These are phyloP conservation scores for Camelus dromedarius DNA, from an alignment of 2,113 vertebrate species.

Conservation along the genomic window DNA sequence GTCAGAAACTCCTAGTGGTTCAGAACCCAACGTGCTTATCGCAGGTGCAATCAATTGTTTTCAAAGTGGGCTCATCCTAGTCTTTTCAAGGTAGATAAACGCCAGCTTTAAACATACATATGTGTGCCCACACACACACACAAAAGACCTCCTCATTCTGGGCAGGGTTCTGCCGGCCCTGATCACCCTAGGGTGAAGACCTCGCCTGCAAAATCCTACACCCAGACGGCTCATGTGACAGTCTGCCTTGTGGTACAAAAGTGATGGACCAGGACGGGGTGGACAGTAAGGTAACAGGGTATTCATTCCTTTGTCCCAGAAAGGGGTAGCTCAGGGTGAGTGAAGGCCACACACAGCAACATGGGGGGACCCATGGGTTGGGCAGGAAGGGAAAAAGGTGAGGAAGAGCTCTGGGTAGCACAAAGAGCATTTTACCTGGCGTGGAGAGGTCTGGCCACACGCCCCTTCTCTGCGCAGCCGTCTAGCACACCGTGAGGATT, in stretches of 20 bases:
- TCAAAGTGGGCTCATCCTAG: not conserved
- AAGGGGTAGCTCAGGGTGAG: not conserved
- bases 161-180: not conserved
- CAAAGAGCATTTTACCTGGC: not conserved
- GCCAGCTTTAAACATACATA: not conserved
- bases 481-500: not conserved
- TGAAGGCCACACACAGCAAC: not conserved
- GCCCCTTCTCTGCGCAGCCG: not conserved
- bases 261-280: not conserved
- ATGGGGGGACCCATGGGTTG: not conserved
- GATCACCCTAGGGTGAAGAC: not conserved
- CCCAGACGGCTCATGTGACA: not conserved
- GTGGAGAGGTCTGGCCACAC: not conserved
- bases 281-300: not conserved
- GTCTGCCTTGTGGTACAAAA: not conserved
- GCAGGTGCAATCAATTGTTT: not conserved
- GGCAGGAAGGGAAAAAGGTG: not conserved
- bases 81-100: not conserved
- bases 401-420: not conserved
- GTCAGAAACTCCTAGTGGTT: not conserved
- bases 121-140: not conserved
- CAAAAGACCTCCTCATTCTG: not conserved
- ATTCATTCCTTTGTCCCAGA: not conserved
- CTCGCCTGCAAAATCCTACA: not conserved
- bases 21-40: not conserved